Evolutionary conservation across 23 tunicate species (phyloP).

Genomic region (Trididemnum clinides): DNA sequence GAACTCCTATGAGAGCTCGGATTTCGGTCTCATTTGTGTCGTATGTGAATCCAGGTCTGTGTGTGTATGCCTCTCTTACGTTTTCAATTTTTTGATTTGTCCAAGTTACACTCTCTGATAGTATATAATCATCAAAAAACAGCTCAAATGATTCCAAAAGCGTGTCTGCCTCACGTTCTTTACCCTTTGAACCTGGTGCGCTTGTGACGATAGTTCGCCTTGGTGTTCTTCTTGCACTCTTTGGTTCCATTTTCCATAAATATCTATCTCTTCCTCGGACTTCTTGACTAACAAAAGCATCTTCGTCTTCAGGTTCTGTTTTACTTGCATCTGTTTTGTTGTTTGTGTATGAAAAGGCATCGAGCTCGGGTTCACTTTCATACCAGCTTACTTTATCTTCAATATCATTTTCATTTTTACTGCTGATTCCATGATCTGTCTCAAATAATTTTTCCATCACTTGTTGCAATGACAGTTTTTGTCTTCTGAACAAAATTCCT

Average conservation of each 20-base stretch:
- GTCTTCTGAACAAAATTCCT: neutral
- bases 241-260: conserved; percentile 13
- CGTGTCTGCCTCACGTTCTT: conserved; percentile 4
- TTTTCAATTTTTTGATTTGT: conserved; percentile 21
- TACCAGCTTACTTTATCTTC: conserved; percentile 16
- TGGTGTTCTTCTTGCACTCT: conserved; percentile 21
- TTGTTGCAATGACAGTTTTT: neutral
- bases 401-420: conserved; percentile 11
- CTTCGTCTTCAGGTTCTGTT: conserved; percentile 3
- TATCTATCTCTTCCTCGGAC: conserved; percentile 27
- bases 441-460: neutral
- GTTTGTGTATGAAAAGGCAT: neutral
- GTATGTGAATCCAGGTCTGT: conserved; percentile 7
- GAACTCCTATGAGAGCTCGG: conserved; percentile 9
- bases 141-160: conserved; percentile 22
- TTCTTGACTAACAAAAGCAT: neutral
- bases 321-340: conserved; percentile 19
- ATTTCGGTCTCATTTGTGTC: conserved; percentile 21
- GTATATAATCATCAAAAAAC: conserved; percentile 15
- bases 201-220: conserved; percentile 24
- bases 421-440: neutral
- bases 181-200: conserved; percentile 1
- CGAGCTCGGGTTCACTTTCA: conserved; percentile 21
- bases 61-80: conserved; percentile 7
- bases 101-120: conserved; percentile 11